Evolutionary conservation across 2,888 invertebrate genomes (phyloP).

Genomic region (Apomyelois bistriatella): DNA sequence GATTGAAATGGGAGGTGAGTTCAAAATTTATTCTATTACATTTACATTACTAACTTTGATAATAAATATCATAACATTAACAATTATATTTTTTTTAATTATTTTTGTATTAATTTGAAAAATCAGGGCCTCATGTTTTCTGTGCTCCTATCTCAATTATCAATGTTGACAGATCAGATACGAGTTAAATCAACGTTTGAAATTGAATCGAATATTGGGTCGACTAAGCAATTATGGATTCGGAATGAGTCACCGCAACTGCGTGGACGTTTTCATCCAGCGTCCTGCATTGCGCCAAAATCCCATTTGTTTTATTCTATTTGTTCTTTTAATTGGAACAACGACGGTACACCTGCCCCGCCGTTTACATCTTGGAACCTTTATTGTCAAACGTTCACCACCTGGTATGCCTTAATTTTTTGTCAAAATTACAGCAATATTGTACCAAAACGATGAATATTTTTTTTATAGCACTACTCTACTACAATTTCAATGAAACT

Average conservation of each 20-base stretch:
- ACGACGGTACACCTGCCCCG: conserved; percentile 34
- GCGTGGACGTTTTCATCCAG: conserved; percentile 55
- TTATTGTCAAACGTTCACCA: conserved; percentile 7
- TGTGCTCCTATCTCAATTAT: not conserved
- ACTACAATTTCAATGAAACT: not conserved
- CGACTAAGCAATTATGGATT: conserved; percentile 57
- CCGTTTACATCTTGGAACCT: conserved; percentile 26
- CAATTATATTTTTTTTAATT: too few species aligned
- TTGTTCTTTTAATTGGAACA: conserved; percentile 61
- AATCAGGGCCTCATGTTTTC: not conserved
- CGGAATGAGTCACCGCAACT: conserved; percentile 60
- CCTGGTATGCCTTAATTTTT: not conserved
- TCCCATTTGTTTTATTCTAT: conserved; percentile 58
- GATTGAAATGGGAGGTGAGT: not conserved
- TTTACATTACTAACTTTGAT: not conserved
- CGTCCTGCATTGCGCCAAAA: conserved; percentile 76
- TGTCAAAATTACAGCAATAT: not conserved
- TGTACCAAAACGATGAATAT: conserved; percentile 21
- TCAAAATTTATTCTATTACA: not conserved
- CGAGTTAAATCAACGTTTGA: conserved; percentile 20
- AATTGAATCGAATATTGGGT: conserved; percentile 43
- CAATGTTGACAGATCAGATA: conserved; percentile 11
- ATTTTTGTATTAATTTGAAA: too few species aligned
- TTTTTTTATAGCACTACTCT: conserved; percentile 34
- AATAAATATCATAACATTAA: too few species aligned